Conservation (phyloP, 30 jellyfish, hydroid and myxozoan genomes). For the Rhopilema esculentum region DNA sequence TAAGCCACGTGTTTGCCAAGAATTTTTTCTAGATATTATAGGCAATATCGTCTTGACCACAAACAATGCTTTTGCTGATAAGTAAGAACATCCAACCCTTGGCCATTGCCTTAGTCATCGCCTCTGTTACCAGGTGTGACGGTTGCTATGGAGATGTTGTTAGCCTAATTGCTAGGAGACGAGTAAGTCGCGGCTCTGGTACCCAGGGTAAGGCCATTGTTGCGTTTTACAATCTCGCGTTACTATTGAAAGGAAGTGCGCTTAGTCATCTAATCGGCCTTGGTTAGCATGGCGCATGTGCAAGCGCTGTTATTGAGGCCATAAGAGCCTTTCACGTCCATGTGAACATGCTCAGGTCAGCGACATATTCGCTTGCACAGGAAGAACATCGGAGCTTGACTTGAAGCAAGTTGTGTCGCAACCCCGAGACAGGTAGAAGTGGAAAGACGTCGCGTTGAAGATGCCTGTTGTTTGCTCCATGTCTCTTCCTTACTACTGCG, state of each 20-base stretch:
- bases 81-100: not conserved
- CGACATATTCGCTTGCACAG: not conserved
- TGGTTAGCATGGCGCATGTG: constrained; percentile 36
- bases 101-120: constrained; percentile 9
- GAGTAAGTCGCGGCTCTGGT: constrained; percentile 23
- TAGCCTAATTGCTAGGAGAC: constrained; percentile 68
- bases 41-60: not conserved
- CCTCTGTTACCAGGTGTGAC: constrained; percentile 71
- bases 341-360: not conserved
- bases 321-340: not conserved
- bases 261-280: constrained; percentile 62
- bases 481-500: constrained; percentile 15
- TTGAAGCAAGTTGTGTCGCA: not conserved
- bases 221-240: constrained; percentile 34
- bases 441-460: not conserved
- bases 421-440: not conserved
- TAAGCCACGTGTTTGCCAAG: too few relatives aligned
- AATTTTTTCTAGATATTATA: not conserved
- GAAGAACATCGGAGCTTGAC: not conserved
- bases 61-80: not conserved
- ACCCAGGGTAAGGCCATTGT: constrained; percentile 47
- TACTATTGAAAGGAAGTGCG: constrained; percentile 36
- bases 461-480: constrained; percentile 30
- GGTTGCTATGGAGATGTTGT: constrained; percentile 52
- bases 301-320: constrained; percentile 7